These are phyloP conservation scores for Habrosyne pyritoides DNA, from an alignment of 2,888 invertebrate genomes.

Conservation along the genomic window DNA sequence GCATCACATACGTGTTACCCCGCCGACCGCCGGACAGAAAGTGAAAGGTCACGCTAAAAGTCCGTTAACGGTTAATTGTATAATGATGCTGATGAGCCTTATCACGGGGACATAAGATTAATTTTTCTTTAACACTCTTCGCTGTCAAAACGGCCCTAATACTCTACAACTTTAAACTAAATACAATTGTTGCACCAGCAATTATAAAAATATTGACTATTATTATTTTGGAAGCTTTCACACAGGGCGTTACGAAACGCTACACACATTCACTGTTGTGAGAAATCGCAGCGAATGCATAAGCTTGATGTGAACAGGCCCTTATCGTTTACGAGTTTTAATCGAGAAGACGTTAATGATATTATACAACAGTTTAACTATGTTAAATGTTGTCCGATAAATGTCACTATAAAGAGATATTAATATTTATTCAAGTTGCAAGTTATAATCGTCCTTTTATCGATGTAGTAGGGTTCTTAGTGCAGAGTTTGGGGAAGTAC, in stretches of 20 bases:
- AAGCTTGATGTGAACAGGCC: not conserved
- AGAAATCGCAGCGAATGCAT: not conserved
- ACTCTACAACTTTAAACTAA: too few relatives aligned
- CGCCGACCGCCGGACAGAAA: too few relatives aligned
- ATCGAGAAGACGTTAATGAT: not conserved
- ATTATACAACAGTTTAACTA: not conserved
- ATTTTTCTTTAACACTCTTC: too few relatives aligned
- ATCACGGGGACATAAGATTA: too few relatives aligned
- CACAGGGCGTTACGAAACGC: not conserved
- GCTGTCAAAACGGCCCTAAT: too few relatives aligned
- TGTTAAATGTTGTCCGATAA: not conserved
- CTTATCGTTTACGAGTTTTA: not conserved
- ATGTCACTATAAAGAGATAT: not conserved
- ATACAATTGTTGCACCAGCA: constrained; percentile 65
- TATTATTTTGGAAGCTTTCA: constrained; percentile 27
- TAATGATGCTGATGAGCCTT: too few relatives aligned
- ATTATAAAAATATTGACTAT: constrained; percentile 73
- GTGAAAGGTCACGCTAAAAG: too few relatives aligned
- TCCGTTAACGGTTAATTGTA: too few relatives aligned
- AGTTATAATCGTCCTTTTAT: too few relatives aligned
- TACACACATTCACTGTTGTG: not conserved
- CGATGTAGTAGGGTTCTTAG: too few relatives aligned
- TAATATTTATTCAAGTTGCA: not conserved
- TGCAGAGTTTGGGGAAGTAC: too few relatives aligned
- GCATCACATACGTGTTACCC: too few relatives aligned